A percentile compares a stretch with the other conserved stretches of the same genome.
phyloP scores from a whole-genome alignment of 2,888 invertebrate species.

The Hecatera dysodea region DNA sequence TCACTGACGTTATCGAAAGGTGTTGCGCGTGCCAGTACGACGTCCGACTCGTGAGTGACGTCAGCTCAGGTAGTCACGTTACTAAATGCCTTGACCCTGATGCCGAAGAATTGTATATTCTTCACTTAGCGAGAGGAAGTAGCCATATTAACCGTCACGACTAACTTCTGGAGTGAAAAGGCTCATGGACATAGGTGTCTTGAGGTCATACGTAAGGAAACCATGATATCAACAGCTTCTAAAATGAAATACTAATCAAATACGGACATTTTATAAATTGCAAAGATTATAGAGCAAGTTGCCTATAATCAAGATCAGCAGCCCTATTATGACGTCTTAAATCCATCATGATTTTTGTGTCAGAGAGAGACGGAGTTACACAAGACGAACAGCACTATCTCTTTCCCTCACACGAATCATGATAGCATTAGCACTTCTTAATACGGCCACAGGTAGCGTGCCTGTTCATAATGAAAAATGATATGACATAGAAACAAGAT shows the following conservation, averaged over 20 bases:
- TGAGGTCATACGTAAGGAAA: background rate
- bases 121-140: constrained; percentile 33
- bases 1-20: constrained; percentile 42
- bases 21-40: constrained; percentile 40
- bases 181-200: background rate
- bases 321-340: too few species aligned
- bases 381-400: too few species aligned
- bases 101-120: constrained; percentile 34
- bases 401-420: too few species aligned
- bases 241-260: background rate
- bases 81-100: constrained; percentile 57
- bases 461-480: background rate
- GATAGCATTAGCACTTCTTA: too few species aligned
- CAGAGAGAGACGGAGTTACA: too few species aligned
- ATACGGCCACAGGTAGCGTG: background rate
- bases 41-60: constrained; percentile 55
- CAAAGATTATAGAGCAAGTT: background rate
- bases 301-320: too few species aligned
- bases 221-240: too few species aligned
- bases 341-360: too few species aligned
- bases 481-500: background rate
- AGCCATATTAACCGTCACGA: constrained; percentile 18
- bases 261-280: constrained; percentile 3
- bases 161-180: background rate
- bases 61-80: constrained; percentile 53